Conservation (phyloP, 2,888 invertebrate species). For the Tipula confusa region DNA sequence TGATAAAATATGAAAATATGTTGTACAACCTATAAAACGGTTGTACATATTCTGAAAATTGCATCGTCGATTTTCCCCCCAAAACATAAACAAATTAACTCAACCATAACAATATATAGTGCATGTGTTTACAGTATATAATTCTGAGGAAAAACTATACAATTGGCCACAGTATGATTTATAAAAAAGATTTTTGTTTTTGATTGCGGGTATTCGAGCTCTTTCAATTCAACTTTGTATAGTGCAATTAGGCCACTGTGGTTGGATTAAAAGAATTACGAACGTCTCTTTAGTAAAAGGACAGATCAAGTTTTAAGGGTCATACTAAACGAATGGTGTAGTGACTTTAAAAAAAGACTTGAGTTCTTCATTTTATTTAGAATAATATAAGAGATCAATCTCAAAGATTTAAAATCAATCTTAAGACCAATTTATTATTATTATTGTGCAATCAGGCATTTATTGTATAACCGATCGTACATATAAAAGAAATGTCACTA, state of each 20-base stretch:
- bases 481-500: not conserved
- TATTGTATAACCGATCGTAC: not conserved
- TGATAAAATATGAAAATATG: not conserved
- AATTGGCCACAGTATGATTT: not conserved
- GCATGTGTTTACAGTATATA: not conserved
- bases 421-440: too few species aligned
- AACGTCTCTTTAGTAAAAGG: too few species aligned
- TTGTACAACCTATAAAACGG: not conserved
- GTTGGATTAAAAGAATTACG: too few species aligned
- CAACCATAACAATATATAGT: not conserved
- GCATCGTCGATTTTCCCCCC: not conserved
- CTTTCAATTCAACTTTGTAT: not conserved
- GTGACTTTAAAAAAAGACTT: too few species aligned
- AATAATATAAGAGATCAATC: too few species aligned
- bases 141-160: not conserved
- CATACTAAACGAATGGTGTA: too few species aligned
- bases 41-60: not conserved
- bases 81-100: constrained; percentile 12
- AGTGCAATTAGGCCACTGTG: not conserved
- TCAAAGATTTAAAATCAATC: too few species aligned
- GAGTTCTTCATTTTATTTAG: too few species aligned
- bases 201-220: not conserved
- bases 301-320: too few species aligned
- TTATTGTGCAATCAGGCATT: too few species aligned
- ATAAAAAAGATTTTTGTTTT: not conserved